Percentiles rank a stretch among this genome's conserved stretches.
Conservation (phyloP, 2,888 invertebrate genomes). For the Nymphalis polychloros region DNA sequence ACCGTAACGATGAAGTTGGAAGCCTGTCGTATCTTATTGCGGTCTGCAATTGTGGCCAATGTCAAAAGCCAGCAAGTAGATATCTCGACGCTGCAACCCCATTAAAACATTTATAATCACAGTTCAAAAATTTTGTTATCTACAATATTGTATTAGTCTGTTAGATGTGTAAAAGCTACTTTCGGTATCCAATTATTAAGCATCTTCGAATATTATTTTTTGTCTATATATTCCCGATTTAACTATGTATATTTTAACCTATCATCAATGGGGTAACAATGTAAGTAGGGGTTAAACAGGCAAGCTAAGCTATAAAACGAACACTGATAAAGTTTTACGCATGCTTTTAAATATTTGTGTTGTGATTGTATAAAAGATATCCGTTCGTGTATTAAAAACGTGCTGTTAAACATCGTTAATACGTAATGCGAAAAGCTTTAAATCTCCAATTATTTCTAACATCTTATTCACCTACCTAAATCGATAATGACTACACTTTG, state of each 20-base stretch:
- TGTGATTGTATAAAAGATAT: slow-evolving; percentile 8
- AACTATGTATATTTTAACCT: slow-evolving; percentile 10
- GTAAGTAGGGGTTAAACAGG: slow-evolving; percentile 43
- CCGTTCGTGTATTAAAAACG: slow-evolving; percentile 41
- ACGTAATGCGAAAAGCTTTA: slow-evolving; percentile 24
- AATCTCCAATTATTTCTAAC: slow-evolving; percentile 33
- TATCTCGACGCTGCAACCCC: slow-evolving; percentile 82
- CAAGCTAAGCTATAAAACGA: slow-evolving; percentile 42
- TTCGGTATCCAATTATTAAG: background rate
- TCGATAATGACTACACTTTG: slow-evolving; percentile 51
- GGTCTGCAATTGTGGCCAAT: slow-evolving; percentile 75
- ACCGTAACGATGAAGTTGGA: slow-evolving; percentile 70
- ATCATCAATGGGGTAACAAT: slow-evolving; percentile 33
- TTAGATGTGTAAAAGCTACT: slow-evolving; percentile 50
- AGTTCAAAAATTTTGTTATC: slow-evolving; percentile 50
- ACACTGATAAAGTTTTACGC: slow-evolving; percentile 29
- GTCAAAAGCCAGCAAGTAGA: slow-evolving; percentile 82
- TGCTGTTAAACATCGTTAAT: slow-evolving; percentile 58
- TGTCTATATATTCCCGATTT: background rate
- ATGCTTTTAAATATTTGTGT: slow-evolving; percentile 27
- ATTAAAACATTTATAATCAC: slow-evolving; percentile 75
- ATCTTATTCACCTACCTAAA: slow-evolving; percentile 46
- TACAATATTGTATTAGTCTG: slow-evolving; percentile 59
- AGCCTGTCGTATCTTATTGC: slow-evolving; percentile 75
- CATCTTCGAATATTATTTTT: background rate